Conservation (phyloP, 2,888 invertebrate species). For the Idaea straminata region DNA sequence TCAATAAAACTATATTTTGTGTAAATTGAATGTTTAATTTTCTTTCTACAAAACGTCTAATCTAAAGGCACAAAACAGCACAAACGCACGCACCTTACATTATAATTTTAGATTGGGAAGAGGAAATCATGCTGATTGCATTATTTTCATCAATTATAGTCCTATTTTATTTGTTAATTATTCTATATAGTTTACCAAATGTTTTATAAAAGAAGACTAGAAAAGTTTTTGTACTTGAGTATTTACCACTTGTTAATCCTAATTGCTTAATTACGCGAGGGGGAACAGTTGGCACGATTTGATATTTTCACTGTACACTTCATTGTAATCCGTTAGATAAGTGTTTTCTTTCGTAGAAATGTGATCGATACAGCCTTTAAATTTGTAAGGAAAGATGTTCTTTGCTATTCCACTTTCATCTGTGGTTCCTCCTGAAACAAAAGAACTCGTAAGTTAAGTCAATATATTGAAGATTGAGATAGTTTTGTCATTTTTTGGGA, state of each 20-base stretch:
- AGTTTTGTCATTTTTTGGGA: too few species aligned
- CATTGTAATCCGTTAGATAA: conserved; percentile 55
- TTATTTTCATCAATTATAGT: too few species aligned
- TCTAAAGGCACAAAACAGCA: conserved; percentile 18
- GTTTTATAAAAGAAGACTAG: conserved; percentile 50
- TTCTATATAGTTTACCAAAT: too few species aligned
- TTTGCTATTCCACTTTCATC: conserved; percentile 63
- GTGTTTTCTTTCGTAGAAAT: conserved; percentile 65
- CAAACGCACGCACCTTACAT: background rate
- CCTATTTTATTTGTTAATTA: too few species aligned
- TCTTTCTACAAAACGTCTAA: conserved; percentile 43
- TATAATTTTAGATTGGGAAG: background rate
- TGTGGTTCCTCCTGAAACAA: conserved; percentile 75
- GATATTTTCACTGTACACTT: conserved; percentile 69
- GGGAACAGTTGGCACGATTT: conserved; percentile 72
- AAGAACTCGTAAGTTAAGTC: too few species aligned
- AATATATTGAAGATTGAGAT: too few species aligned
- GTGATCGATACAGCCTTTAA: conserved; percentile 81
- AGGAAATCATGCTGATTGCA: background rate
- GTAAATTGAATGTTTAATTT: conserved; percentile 73
- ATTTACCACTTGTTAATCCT: conserved; percentile 25
- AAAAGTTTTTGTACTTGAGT: conserved; percentile 66
- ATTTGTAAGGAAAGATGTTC: conserved; percentile 75
- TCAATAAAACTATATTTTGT: conserved; percentile 82
- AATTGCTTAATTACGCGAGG: conserved; percentile 36